Evolutionary conservation across 2,888 invertebrate species (phyloP), one percentile per base, ranked within the genome.

Genomic region (Euspilapteryx auroguttella): DNA sequence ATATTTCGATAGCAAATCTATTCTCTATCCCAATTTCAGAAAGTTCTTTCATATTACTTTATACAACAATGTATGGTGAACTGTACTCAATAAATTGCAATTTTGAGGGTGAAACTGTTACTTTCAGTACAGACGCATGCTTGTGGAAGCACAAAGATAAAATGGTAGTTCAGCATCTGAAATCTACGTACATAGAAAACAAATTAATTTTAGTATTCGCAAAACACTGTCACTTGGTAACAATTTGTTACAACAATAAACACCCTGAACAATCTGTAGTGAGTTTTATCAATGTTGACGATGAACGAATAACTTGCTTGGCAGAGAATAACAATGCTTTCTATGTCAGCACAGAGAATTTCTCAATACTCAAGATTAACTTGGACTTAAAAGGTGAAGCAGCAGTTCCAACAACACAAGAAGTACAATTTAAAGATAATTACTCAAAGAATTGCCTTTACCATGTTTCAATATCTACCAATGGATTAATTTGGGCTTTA

Each of bases 211-310:
- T 68, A 14, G 11, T 63, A 2, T 69, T 39, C 32, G 52, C 45
- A 30, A 75, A 75, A 49, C 47, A 68, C 29, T 56, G 71, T 42
- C 61, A 71, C 49, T 38, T 75, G 28, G 20, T n/a, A n/a, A n/a
- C n/a, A n/a, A n/a, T n/a, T n/a, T n/a, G n/a, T n/a, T n/a, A n/a
- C n/a, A n/a, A n/a, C n/a, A n/a, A n/a, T n/a, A n/a, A n/a, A n/a
- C n/a, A n/a, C n/a, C n/a, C n/a, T n/a, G n/a, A n/a, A n/a, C n/a
- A n/a, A n/a, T n/a, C n/a, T n/a, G n/a, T n/a, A n/a, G n/a, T n/a
- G 32, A 41, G 40, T 35, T 24, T 57, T 2, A 45, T 50, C 17
- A 61, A 61, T 33, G 32, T 71, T 1, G 68, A 66, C 42, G 73
- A 73, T 40, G 39, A 57, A 22, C 49, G 45, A 44, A 62, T 73